Conservation (phyloP, 2,888 invertebrate species). For the Zeuzera pyrina region DNA sequence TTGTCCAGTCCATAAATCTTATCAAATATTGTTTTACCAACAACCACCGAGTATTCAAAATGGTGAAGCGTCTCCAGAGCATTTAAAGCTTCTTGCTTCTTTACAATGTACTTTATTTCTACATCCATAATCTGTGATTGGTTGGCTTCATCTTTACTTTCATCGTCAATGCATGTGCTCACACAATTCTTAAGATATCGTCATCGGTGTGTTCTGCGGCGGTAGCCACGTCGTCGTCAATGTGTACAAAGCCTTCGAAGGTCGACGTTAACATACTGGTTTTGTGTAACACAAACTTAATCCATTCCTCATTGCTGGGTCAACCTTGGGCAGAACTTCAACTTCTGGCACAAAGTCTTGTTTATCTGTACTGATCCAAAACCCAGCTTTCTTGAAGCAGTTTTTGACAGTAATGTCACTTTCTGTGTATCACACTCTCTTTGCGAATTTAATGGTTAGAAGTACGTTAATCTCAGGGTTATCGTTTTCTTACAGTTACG, state of each 20-base stretch:
- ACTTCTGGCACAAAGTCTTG: slow-evolving; percentile 13
- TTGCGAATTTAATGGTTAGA: slow-evolving; percentile 15
- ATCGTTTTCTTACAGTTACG: slow-evolving; percentile 12
- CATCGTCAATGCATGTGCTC: slow-evolving; percentile 11
- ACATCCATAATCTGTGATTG: slow-evolving; percentile 19
- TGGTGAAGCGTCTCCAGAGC: slow-evolving; percentile 15
- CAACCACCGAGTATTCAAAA: slow-evolving; percentile 16
- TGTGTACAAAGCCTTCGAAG: slow-evolving; percentile 16
- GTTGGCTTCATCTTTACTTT: slow-evolving; percentile 19
- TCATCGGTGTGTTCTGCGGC: slow-evolving; percentile 16
- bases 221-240: slow-evolving; percentile 14
- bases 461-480: slow-evolving; percentile 16
- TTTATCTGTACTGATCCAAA: slow-evolving; percentile 14
- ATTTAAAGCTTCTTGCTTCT: slow-evolving; percentile 17
- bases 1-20: slow-evolving; percentile 16
- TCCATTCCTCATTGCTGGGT: slow-evolving; percentile 18
- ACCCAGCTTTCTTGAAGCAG: too few relatives aligned
- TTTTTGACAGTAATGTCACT: slow-evolving; percentile 15
- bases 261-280: slow-evolving; percentile 7
- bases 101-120: slow-evolving; percentile 16
- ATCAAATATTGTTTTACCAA: slow-evolving; percentile 17
- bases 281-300: slow-evolving; percentile 15
- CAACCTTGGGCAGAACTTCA: slow-evolving; percentile 15
- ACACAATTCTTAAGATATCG: slow-evolving; percentile 17
- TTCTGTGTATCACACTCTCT: slow-evolving; percentile 15